phyloP scores from a whole-genome alignment of 2,888 invertebrate genomes.

The Carpatolechia fugitivella region DNA sequence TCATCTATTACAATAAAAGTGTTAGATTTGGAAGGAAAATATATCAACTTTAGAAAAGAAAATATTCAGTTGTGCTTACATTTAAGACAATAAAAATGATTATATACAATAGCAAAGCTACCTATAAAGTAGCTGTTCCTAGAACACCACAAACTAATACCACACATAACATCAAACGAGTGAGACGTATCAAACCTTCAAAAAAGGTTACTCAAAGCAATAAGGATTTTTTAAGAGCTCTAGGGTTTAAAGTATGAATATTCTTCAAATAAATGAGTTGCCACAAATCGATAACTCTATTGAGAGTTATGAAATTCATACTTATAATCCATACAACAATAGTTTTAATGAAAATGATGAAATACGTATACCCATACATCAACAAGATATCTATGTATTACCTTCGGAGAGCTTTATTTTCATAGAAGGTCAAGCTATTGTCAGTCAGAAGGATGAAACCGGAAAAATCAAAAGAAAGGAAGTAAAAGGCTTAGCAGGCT shows the following conservation, averaged over 20 bases:
- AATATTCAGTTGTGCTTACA: slow-evolving; percentile 8
- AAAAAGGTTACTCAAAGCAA: slow-evolving; percentile 14
- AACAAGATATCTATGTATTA: slow-evolving; percentile 25
- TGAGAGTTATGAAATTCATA: slow-evolving; percentile 24
- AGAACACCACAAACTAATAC: neutral
- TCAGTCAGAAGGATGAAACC: no score
- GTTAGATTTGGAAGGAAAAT: slow-evolving; percentile 14
- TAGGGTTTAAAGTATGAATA: slow-evolving; percentile 23
- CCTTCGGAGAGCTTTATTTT: slow-evolving; percentile 24
- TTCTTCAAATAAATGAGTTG: slow-evolving; percentile 15
- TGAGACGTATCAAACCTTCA: neutral
- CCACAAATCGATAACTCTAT: slow-evolving; percentile 21
- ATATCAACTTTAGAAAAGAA: slow-evolving; percentile 16
- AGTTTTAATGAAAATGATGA: slow-evolving; percentile 23
- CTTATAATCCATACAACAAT: slow-evolving; percentile 20
- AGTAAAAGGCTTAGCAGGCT: no score
- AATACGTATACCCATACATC: slow-evolving; percentile 25
- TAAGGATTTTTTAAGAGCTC: slow-evolving; percentile 16
- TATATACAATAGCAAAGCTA: neutral
- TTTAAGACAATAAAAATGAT: slow-evolving; percentile 8
- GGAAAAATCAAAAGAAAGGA: no score
- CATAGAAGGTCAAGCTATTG: no score
- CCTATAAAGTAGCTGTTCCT: neutral
- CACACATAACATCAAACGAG: neutral
- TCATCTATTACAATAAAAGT: slow-evolving; percentile 17